These are phyloP conservation scores for Sylvietta virens DNA, from an alignment of 2,113 vertebrate genomes.

Conservation along the genomic window DNA sequence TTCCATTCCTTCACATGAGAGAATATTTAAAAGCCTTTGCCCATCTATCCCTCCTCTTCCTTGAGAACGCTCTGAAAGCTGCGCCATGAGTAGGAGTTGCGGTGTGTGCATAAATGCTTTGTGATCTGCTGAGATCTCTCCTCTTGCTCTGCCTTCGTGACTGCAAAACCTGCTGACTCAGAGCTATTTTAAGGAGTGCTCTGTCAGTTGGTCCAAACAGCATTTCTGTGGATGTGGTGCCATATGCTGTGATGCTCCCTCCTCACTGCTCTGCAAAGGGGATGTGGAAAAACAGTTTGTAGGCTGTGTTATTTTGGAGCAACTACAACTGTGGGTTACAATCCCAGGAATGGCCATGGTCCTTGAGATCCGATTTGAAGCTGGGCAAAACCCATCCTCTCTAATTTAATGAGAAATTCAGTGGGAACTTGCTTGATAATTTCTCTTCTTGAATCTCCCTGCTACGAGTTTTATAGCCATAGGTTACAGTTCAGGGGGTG, in stretches of 20 bases:
- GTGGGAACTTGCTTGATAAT: not conserved
- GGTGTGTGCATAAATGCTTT: not conserved
- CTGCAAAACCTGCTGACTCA: not conserved
- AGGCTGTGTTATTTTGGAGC: not conserved
- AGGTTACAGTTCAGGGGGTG: not conserved
- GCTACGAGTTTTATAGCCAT: not conserved
- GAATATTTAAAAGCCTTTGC: conserved; percentile 45
- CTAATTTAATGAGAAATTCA: not conserved
- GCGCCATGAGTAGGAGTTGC: not conserved
- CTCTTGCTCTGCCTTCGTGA: not conserved
- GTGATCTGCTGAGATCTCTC: not conserved
- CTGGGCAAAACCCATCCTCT: not conserved
- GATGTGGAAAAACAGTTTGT: not conserved
- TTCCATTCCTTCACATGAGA: not conserved
- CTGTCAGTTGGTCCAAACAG: not conserved
- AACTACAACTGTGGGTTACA: not conserved
- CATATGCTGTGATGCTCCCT: not conserved
- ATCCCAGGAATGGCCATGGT: not conserved
- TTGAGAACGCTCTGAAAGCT: not conserved
- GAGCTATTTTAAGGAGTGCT: not conserved
- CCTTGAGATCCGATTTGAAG: not conserved
- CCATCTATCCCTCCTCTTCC: conserved; percentile 16
- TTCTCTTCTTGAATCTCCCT: not conserved
- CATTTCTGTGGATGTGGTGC: not conserved
- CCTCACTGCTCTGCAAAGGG: not conserved